A percentile compares a stretch with the other conserved stretches of the same genome.
Conservation (phyloP, 2,113 vertebrate genomes). For the Austrofundulus limnaeus region DNA sequence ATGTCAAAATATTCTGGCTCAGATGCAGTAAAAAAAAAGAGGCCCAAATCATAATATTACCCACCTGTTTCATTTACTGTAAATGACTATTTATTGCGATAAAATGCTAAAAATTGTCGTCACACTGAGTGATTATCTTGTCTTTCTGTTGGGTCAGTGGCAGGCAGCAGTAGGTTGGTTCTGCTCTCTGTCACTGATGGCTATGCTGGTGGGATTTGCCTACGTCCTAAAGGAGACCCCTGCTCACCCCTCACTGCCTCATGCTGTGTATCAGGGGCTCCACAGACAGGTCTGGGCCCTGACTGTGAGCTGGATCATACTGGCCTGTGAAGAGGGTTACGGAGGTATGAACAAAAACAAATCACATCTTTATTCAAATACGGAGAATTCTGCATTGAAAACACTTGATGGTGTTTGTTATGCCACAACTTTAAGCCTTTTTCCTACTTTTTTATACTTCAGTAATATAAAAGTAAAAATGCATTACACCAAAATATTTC, state of each 20-base stretch:
- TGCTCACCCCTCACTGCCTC: conserved; percentile 45
- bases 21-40: too few relatives aligned
- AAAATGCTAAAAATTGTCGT: background rate
- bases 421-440: too few relatives aligned
- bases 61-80: too few relatives aligned
- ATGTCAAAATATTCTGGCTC: too few relatives aligned
- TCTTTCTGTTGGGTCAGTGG: conserved; percentile 60
- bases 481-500: too few relatives aligned
- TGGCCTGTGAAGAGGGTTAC: conserved; percentile 83
- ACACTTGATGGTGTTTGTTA: too few relatives aligned
- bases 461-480: too few relatives aligned
- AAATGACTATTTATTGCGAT: too few relatives aligned
- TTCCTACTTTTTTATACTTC: background rate
- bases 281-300: conserved; percentile 82
- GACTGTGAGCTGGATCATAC: conserved; percentile 82
- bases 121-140: background rate
- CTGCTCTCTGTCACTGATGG: conserved; percentile 71
- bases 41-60: too few relatives aligned
- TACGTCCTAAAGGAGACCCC: conserved; percentile 75
- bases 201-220: conserved; percentile 71
- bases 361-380: background rate
- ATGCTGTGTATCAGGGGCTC: conserved; percentile 83
- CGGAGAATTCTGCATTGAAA: too few relatives aligned
- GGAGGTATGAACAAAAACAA: conserved; percentile 74
- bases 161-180: conserved; percentile 81